phyloP scores from a whole-genome alignment of 37 sponge, comb jelly and placozoan species.

The Hormiphora californensis region DNA sequence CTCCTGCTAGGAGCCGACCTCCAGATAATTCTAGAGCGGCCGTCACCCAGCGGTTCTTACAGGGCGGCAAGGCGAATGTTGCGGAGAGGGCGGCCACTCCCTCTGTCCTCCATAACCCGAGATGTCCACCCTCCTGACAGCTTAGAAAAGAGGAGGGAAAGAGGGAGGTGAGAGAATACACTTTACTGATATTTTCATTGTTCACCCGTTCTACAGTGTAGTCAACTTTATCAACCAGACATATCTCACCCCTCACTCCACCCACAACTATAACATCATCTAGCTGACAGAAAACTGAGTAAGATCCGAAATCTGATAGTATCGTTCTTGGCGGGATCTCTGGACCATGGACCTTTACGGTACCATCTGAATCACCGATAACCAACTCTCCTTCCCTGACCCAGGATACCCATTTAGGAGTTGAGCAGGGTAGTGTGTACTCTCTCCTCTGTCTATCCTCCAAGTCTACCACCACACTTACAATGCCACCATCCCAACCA shows the following conservation, averaged over 20 bases:
- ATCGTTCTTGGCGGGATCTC: neutral
- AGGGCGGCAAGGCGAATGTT: neutral
- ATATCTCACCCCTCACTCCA: neutral
- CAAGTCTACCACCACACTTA: neutral
- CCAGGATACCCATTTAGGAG: conserved; percentile 45
- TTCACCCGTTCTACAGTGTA: neutral
- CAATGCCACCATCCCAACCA: conserved; percentile 22
- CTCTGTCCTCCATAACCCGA: neutral
- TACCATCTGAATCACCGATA: neutral
- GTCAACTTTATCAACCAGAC: neutral
- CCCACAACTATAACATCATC: neutral
- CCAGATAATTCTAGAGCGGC: neutral
- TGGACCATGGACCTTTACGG: neutral
- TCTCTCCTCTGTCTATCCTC: no score
- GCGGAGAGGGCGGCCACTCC: neutral
- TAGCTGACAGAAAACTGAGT: neutral
- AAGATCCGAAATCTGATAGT: neutral
- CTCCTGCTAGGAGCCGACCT: neutral
- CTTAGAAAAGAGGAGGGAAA: neutral
- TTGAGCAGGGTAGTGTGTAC: neutral
- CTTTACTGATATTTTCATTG: neutral
- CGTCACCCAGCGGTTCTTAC: conserved; percentile 19
- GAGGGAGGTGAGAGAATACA: conserved; percentile 10
- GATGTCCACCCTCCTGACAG: conserved; percentile 11
- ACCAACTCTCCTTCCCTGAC: neutral